Evolutionary conservation across 2,113 vertebrate species (phyloP).

Genomic region (Platichthys stellatus): DNA sequence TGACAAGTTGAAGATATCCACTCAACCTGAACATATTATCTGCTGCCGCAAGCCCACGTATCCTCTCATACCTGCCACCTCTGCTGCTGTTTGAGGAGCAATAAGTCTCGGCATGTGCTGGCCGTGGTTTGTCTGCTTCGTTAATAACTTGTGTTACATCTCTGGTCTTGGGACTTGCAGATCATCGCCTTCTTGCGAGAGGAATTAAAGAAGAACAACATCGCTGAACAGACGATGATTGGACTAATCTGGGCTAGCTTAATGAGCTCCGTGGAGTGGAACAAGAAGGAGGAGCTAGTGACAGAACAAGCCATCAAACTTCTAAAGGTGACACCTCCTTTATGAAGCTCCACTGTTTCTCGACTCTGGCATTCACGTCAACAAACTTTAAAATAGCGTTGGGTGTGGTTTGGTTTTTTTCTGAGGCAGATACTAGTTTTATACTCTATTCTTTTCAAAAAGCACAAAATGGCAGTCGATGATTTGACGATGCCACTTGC

Average conservation of each 20-base stretch:
- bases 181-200: slow-evolving; percentile 92
- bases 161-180: slow-evolving; percentile 67
- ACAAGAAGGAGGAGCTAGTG: slow-evolving; percentile 99
- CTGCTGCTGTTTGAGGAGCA: slow-evolving; percentile 31
- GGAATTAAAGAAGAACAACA: slow-evolving; percentile 97
- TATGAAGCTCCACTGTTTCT: neutral
- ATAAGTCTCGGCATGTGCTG: neutral
- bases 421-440: neutral
- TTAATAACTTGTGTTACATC: slow-evolving; percentile 15
- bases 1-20: slow-evolving; percentile 42
- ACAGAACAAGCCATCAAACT: slow-evolving; percentile 99
- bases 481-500: no score
- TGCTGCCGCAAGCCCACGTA: slow-evolving; percentile 9
- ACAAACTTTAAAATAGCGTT: neutral
- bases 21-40: slow-evolving; percentile 40
- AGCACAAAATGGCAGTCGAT: no score
- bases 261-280: slow-evolving; percentile 98
- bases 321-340: slow-evolving; percentile 81
- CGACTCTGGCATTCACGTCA: neutral
- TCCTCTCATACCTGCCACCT: slow-evolving; percentile 12
- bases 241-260: slow-evolving; percentile 95
- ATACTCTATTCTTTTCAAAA: no score
- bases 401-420: neutral
- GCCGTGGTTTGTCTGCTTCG: neutral
- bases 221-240: slow-evolving; percentile 94